Evolutionary conservation across 2,113 vertebrate genomes (phyloP), one percentile per base, ranked within the genome.

Genomic region (Ochotona curzoniae): DNA sequence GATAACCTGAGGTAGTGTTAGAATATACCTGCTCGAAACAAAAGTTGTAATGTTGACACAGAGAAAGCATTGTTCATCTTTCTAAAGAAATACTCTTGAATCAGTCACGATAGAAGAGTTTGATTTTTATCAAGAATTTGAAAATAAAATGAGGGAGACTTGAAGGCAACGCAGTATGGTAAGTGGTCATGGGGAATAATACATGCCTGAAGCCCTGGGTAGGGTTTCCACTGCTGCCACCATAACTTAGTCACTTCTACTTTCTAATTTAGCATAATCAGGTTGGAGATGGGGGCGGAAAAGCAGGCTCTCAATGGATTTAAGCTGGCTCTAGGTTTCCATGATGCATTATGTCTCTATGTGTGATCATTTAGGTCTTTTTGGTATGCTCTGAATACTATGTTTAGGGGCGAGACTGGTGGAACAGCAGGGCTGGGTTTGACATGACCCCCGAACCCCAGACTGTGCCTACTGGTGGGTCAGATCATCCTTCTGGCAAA

Each of bases 401-500:
- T 13, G 23, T 47, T 90, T 49, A 23, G 21, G 20, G 38, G 25
- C 28, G 0, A 49, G 35, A 20, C 9, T 30, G 57, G 70, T n/a
- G 7, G 30, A 44, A 89, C 63, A 51, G 38, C 0, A 20, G 83
- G 32, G 28, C 10, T 12, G 49, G 81, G n/a, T 47, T 93, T 61
- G 71, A 18, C 71, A 21, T 63, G 63, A 76, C 26, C 60, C 47
- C 76, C 28, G 81, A 87, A 70, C 73, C 73, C 73, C 87, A 89
- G 81, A 66, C 60, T 91, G 10, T 54, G 47, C 51, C 67, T 82
- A 13, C 73, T 30, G 38, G 87, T 83, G 81, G 84, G 84, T 87
- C 95, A 82, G 57, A 87, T 87, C 91, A 87, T 82, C 81, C 87
- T 95, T 79, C 89, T 96, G 96, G 93, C 93, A 94, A 70, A 90